Conservation (phyloP, 2,888 invertebrate species). For the Neria commutata region DNA sequence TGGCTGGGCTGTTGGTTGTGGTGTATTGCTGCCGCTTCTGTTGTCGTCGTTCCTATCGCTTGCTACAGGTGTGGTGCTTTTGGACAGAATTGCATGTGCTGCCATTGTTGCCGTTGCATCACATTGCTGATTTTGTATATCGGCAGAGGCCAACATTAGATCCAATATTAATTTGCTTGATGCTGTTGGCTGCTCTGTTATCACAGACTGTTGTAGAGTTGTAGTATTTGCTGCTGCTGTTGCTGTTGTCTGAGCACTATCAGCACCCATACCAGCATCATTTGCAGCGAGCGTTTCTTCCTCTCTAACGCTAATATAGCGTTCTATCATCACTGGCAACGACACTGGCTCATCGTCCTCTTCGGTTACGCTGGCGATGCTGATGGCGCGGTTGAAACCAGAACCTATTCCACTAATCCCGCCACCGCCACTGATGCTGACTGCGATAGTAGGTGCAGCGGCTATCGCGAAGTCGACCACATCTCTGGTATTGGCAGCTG, state of each 20-base stretch:
- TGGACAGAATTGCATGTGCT: slow-evolving; percentile 3
- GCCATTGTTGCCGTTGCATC: slow-evolving; percentile 15
- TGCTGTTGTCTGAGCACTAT: slow-evolving; percentile 1
- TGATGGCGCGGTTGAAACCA: slow-evolving; percentile 56
- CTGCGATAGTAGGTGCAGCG: slow-evolving; percentile 26
- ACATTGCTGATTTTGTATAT: slow-evolving; percentile 39
- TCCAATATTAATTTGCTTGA: slow-evolving; percentile 53
- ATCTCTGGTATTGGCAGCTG: neutral
- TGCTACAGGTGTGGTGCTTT: slow-evolving; percentile 1
- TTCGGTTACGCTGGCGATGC: slow-evolving; percentile 54
- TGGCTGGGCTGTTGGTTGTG: slow-evolving; percentile 1
- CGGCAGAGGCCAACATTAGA: slow-evolving; percentile 54
- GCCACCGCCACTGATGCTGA: slow-evolving; percentile 25
- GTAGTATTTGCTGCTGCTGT: slow-evolving; percentile 39
- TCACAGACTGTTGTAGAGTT: slow-evolving; percentile 55
- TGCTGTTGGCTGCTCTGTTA: slow-evolving; percentile 61
- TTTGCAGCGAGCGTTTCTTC: slow-evolving; percentile 41
- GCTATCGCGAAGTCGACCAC: slow-evolving; percentile 1
- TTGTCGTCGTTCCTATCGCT: neutral
- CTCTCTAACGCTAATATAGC: slow-evolving; percentile 57
- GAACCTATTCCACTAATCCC: slow-evolving; percentile 47
- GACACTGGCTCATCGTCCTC: slow-evolving; percentile 57
- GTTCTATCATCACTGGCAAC: slow-evolving; percentile 51
- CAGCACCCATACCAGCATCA: neutral
- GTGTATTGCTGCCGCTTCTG: neutral